phyloP scores from a whole-genome alignment of 2,113 vertebrate species.

The Hippolais icterina region DNA sequence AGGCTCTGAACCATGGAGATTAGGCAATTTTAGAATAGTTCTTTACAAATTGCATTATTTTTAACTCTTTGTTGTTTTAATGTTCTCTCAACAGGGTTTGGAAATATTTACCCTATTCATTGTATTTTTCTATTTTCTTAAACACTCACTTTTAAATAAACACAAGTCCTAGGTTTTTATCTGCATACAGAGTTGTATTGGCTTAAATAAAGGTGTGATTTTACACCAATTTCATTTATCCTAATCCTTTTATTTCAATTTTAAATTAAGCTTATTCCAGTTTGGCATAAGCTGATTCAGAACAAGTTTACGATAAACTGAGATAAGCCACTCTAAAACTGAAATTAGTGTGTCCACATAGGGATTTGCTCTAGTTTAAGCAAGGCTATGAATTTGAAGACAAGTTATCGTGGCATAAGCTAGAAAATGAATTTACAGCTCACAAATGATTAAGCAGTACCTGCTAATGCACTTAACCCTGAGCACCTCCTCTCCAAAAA shows the following conservation, averaged over 20 bases:
- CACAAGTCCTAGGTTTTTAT: not conserved
- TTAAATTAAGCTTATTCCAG: conserved; percentile 37
- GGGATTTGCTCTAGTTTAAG: conserved; percentile 22
- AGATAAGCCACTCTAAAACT: conserved; percentile 53
- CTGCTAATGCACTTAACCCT: not conserved
- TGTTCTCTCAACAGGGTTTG: not conserved
- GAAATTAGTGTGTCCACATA: conserved; percentile 18
- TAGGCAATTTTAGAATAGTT: conserved; percentile 46
- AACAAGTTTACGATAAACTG: conserved; percentile 45
- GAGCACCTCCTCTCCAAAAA: not conserved
- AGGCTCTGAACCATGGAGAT: conserved; percentile 34
- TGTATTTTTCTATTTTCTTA: not conserved
- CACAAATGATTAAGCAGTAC: not conserved
- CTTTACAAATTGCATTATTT: conserved; percentile 43
- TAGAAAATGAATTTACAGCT: conserved; percentile 18
- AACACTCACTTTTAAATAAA: not conserved
- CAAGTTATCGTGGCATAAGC: not conserved
- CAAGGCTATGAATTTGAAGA: not conserved
- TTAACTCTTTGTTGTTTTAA: conserved; percentile 38
- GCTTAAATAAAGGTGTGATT: conserved; percentile 49
- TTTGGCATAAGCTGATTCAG: not conserved
- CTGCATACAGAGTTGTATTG: not conserved
- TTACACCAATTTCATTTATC: conserved; percentile 35
- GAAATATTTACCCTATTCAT: not conserved
- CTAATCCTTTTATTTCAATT: conserved; percentile 55